Evolutionary conservation across 2,888 invertebrate genomes (phyloP).

Genomic region (Aproaerema taeniolella): DNA sequence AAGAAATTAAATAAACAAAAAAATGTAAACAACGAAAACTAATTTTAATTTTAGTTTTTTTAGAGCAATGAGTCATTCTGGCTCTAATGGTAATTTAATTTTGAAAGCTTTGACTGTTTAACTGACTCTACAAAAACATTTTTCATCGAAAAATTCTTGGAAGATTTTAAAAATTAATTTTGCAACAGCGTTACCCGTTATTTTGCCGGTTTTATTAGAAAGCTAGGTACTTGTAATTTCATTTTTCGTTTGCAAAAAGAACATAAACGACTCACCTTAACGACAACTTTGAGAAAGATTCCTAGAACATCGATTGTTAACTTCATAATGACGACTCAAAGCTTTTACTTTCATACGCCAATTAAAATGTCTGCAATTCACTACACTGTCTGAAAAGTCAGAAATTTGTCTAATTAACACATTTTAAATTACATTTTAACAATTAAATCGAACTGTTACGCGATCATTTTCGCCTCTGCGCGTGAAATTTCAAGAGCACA

Average conservation of each 20-base stretch:
- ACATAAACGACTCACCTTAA: constrained; percentile 69
- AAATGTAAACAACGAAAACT: too few relatives aligned
- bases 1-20: too few relatives aligned
- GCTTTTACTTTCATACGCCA: constrained; percentile 8
- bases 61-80: too few relatives aligned
- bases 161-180: neutral
- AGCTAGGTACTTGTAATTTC: neutral
- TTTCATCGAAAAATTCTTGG: too few relatives aligned
- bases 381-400: constrained; percentile 52
- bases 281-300: constrained; percentile 69
- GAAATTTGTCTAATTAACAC: constrained; percentile 34
- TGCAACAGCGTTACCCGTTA: too few relatives aligned
- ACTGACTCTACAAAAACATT: too few relatives aligned
- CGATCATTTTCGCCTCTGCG: constrained; percentile 21
- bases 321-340: constrained; percentile 54
- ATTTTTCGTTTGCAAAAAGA: too few relatives aligned
- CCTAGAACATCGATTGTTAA: constrained; percentile 71
- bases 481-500: constrained; percentile 32
- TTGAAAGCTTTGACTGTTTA: too few relatives aligned
- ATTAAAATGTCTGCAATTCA: constrained; percentile 42
- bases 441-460: constrained; percentile 22
- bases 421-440: too few relatives aligned
- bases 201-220: neutral
- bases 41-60: too few relatives aligned
- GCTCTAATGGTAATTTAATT: too few relatives aligned